Percentiles rank a stretch among this genome's conserved stretches.
Evolutionary conservation across 37 sponge, comb jelly and placozoan genomes (phyloP).

Genomic region (Oopsacas minuta): DNA sequence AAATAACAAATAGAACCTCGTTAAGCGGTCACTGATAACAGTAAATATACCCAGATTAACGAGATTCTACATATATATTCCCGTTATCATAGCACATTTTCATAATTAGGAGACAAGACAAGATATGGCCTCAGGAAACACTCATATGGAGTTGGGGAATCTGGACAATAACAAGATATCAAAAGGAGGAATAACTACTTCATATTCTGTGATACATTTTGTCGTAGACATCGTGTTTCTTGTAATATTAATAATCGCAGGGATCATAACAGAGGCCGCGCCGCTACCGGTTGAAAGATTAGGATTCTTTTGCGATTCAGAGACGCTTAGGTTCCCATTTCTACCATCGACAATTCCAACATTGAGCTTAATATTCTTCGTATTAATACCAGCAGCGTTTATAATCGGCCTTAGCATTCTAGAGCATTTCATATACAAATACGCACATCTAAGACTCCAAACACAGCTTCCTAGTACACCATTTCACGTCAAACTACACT

Average conservation of each 20-base stretch:
- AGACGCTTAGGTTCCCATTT: background rate
- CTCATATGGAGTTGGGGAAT: background rate
- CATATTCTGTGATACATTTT: background rate
- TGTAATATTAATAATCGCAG: background rate
- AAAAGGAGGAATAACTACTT: background rate
- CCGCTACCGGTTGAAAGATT: background rate
- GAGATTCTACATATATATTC: too few relatives aligned
- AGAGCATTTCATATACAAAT: background rate
- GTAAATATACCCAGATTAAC: too few relatives aligned
- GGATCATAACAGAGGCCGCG: background rate
- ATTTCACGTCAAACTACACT: background rate
- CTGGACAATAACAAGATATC: background rate
- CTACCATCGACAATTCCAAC: background rate
- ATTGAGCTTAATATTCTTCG: background rate
- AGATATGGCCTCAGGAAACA: too few relatives aligned
- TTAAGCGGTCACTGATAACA: too few relatives aligned
- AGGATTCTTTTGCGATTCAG: background rate
- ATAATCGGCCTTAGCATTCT: background rate
- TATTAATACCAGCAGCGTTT: background rate
- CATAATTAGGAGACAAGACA: too few relatives aligned
- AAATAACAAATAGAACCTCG: too few relatives aligned
- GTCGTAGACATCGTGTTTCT: background rate
- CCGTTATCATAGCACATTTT: too few relatives aligned
- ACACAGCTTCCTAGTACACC: background rate
- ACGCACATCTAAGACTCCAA: background rate